Base-by-base conservation (phyloP, 2,113 vertebrate species). In the Melanerpes formicivorus region DNA sequence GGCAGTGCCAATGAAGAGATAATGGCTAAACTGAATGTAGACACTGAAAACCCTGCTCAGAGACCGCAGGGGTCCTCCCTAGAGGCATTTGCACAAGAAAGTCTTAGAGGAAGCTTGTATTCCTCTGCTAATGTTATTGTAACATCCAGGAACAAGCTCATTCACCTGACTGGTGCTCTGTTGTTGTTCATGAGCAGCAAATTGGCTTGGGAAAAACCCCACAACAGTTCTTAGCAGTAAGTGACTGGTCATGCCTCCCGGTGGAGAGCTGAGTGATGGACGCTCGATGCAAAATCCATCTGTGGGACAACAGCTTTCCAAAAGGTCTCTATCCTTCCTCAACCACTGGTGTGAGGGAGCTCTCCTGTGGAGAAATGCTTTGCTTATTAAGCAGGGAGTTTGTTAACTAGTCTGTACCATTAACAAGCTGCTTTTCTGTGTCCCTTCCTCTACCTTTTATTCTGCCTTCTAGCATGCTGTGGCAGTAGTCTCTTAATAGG, bases 161-260 rank as follows among this genome's bases (percentile, higher is more conserved):
- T 92, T 92, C 44, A 92, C 42, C 64, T 82, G 65, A 46, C 62
- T 75, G 16, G 42, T 77, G 63, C 29, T 89, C 84, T 85, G 30
- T 89, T 87, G 56, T 79, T 88, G 88, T 67, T 93, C 86, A 72
- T 42, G 44, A 87, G 79, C 70, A 83, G 79, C 69, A 94, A 93
- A 94, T 83, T 91, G 85, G 69, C 73, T 91, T 89, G 85, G 72
- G 71, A 85, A 85, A 77, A 32, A 90, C 70, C 15, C 50, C 50
- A 46, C 14, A 52, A 25, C 44, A 65, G 29, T 55, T 37, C 44
- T 65, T 65, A 74, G 11, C 8, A 48, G 65, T 90, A 92, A 91
- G 91, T 92, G 85, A 32, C 73, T 78, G 91, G 69, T 93, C 76
- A 74, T 64, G 63, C 62, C 52, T 92, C 58, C 50, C 46, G 42